Percentiles rank a stretch among this genome's conserved stretches.
These are phyloP conservation scores for Cyclura pinguis DNA, from an alignment of 2,797 vertebrate species.

Conservation along the genomic window DNA sequence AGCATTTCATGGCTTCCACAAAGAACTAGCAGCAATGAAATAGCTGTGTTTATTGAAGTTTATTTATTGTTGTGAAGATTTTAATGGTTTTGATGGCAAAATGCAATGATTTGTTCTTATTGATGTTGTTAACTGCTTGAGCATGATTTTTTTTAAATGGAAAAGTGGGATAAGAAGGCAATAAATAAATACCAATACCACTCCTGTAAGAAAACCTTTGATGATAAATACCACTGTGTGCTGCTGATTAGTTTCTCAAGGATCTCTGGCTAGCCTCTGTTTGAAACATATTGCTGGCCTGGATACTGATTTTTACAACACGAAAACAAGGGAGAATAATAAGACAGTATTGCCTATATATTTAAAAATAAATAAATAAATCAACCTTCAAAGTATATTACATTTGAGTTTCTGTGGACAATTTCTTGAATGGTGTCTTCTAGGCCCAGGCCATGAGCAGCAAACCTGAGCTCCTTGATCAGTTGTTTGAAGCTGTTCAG, in stretches of 20 bases:
- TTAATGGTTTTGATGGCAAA: no score
- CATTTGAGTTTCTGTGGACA: constrained; percentile 47
- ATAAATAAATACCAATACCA: neutral
- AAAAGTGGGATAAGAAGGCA: no score
- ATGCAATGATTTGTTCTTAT: no score
- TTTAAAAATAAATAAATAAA: neutral
- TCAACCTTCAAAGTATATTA: neutral
- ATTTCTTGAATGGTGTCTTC: constrained; percentile 68
- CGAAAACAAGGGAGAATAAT: neutral
- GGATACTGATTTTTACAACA: neutral
- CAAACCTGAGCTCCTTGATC: constrained; percentile 88
- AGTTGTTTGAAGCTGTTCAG: constrained; percentile 88
- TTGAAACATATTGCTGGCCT: neutral
- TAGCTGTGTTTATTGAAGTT: no score
- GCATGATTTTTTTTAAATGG: no score
- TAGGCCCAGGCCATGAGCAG: constrained; percentile 86
- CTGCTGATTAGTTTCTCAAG: neutral
- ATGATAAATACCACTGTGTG: neutral
- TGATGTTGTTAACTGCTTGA: no score
- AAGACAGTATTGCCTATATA: neutral
- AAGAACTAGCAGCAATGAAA: neutral
- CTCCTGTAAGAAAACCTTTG: neutral
- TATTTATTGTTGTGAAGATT: no score
- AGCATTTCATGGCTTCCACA: neutral
- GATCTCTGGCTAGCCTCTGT: neutral